These are phyloP conservation scores for Malurus elegans DNA, from an alignment of 2,113 vertebrate species.

Conservation along the genomic window DNA sequence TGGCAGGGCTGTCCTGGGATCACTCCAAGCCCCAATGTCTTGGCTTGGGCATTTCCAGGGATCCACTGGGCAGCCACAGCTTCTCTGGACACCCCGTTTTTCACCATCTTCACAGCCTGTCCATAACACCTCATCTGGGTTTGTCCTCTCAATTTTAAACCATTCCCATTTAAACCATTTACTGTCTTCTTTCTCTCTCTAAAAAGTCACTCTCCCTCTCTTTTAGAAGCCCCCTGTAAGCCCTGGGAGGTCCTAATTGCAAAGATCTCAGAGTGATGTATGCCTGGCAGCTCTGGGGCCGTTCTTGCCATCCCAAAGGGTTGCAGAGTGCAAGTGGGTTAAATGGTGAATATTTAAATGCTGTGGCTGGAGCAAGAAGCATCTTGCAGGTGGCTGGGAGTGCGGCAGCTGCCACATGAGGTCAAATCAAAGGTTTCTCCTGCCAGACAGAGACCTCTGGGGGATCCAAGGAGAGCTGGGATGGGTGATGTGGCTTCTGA, in stretches of 20 bases:
- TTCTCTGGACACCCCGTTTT: not conserved
- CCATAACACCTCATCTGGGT: not conserved
- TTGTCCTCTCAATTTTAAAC: not conserved
- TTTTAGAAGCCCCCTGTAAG: not conserved
- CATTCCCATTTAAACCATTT: not conserved
- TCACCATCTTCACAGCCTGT: not conserved
- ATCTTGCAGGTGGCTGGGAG: not conserved
- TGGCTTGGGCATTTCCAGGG: not conserved
- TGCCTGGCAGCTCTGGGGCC: rapidly evolving
- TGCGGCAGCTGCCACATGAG: rapidly evolving
- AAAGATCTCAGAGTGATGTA: rapidly evolving
- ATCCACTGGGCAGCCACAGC: not conserved
- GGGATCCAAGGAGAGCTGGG: not conserved
- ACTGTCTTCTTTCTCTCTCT: too few species aligned
- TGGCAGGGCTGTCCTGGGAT: not conserved
- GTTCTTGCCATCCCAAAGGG: rapidly evolving
- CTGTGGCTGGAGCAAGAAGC: not conserved
- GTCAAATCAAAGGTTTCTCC: not conserved
- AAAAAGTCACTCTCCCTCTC: not conserved
- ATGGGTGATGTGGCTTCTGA: not conserved
- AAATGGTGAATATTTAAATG: not conserved
- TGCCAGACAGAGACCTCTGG: not conserved
- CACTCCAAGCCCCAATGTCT: not conserved
- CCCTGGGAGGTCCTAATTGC: not conserved
- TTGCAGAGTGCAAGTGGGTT: not conserved